Evolutionary conservation across 2,888 invertebrate genomes (phyloP), one percentile per base, ranked within the genome.

Genomic region (Chouioia cunea): DNA sequence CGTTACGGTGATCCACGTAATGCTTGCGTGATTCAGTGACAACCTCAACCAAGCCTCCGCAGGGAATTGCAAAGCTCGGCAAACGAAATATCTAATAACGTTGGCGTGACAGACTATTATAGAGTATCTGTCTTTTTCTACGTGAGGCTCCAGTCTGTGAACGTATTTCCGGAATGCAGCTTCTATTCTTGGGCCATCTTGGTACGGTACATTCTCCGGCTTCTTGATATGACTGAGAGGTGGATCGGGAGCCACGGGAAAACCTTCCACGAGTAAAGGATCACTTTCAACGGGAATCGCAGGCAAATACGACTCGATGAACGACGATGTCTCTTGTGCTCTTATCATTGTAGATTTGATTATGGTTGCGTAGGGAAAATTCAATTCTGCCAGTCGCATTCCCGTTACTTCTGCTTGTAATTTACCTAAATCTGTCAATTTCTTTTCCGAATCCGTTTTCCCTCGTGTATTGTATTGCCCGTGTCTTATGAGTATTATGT

Each of bases 41-140:
- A 99, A 91, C 70, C 99, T 90, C 14, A 99, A 88, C 99, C 99
- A 99, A 2, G 93, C 99, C 86, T 99, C 98, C 0, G 97, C 93
- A 0, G 98, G 98, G 81, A 99, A 93, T 85, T 99, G 99, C 50
- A 99, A 88, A 0, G 97, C 97, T 83, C 99, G 96, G 87, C 73
- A 89, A 86, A 73, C 36, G 36, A 36, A 36, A 12, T 36, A 36
- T 1, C 36, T 6, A 10, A 36, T 36, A 12, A 36, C 36, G 36
- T 36, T 36, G 36, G 36, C 36, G 36, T 36, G 36, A 12, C 36
- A 36, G 4, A 36, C 36, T 6, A 36, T 3, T 10, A 36, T 10
- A 6, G 36, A 36, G 36, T 36, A 36, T 6, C 36, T 3, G 36
- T 36, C 36, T 1, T 6, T 10, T 6, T 6, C 10, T 12, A 10